Evolutionary conservation across 2,888 invertebrate genomes (phyloP).

Genomic region (Monopis laevigella): DNA sequence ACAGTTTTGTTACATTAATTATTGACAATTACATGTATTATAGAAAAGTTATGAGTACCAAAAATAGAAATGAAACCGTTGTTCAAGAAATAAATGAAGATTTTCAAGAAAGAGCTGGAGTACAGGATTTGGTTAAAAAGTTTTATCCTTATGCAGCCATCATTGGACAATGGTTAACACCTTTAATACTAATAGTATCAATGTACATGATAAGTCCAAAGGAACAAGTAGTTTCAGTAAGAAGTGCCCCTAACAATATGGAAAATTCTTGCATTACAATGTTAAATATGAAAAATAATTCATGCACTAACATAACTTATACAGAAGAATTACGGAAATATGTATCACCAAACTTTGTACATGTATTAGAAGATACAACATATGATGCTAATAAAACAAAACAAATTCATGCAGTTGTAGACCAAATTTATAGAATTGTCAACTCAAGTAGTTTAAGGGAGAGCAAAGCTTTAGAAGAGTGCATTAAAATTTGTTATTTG

Average conservation of each 20-base stretch:
- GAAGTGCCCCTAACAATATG: conserved; percentile 22
- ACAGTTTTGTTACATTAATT: conserved; percentile 47
- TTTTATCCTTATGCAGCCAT: conserved; percentile 41
- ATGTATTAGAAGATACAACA: conserved; percentile 32
- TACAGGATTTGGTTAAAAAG: conserved; percentile 27
- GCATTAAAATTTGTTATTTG: conserved; percentile 45
- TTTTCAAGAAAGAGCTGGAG: background rate
- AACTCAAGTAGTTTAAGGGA: conserved; percentile 30
- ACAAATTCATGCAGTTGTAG: conserved; percentile 33
- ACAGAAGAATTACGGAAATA: conserved; percentile 31
- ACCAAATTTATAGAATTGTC: conserved; percentile 41
- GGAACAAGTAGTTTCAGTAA: conserved; percentile 27
- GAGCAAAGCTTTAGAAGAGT: conserved; percentile 30
- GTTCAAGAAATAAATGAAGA: conserved; percentile 31
- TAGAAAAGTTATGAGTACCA: conserved; percentile 31
- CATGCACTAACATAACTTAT: conserved; percentile 28
- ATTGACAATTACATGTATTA: conserved; percentile 57
- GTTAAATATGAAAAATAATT: conserved; percentile 31
- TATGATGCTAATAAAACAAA: conserved; percentile 21
- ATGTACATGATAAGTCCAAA: conserved; percentile 48
- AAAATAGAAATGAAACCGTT: conserved; percentile 33
- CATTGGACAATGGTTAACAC: conserved; percentile 44
- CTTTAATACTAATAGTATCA: conserved; percentile 37
- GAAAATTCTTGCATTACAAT: conserved; percentile 34
- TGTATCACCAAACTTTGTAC: conserved; percentile 30